A percentile compares a stretch with the other conserved stretches of the same genome.
Evolutionary conservation across 2,797 vertebrate species (phyloP).

Genomic region (Lepidocolaptes lacrymiger): DNA sequence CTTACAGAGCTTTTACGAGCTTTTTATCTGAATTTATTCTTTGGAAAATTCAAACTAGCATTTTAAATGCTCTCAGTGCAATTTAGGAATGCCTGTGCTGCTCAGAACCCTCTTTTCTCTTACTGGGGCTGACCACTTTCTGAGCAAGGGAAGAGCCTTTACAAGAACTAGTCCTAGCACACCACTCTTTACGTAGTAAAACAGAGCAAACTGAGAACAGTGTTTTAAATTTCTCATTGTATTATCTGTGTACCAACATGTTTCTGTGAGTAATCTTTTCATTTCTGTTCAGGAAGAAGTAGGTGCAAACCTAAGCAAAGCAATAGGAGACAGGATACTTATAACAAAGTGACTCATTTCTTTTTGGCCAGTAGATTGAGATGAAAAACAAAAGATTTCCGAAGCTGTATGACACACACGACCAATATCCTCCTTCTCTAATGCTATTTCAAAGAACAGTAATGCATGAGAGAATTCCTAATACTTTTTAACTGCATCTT

Average conservation of each 20-base stretch:
- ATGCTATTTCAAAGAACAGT: not conserved
- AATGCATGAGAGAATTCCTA: not conserved
- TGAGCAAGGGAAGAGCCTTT: not conserved
- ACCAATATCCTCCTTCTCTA: not conserved
- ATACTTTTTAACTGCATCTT: not conserved
- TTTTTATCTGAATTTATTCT: not conserved
- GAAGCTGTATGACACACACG: not conserved
- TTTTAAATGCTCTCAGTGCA: not conserved
- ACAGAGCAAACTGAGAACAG: not conserved
- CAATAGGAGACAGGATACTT: not conserved
- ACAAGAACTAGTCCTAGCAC: not conserved
- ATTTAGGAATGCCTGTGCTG: not conserved
- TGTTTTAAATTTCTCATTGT: not conserved
- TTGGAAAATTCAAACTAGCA: not conserved
- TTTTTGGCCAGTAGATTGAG: not conserved
- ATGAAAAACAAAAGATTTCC: not conserved
- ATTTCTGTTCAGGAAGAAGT: not conserved
- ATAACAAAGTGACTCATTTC: not conserved
- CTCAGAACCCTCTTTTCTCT: not conserved
- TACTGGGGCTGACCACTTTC: not conserved
- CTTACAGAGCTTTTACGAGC: not conserved
- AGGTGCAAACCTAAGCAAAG: slow-evolving; percentile 2
- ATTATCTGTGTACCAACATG: not conserved
- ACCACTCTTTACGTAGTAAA: not conserved
- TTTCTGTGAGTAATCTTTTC: not conserved